These are phyloP conservation scores for Ctenodactylus gundi DNA, from an alignment of 2,113 vertebrate species.

Conservation along the genomic window DNA sequence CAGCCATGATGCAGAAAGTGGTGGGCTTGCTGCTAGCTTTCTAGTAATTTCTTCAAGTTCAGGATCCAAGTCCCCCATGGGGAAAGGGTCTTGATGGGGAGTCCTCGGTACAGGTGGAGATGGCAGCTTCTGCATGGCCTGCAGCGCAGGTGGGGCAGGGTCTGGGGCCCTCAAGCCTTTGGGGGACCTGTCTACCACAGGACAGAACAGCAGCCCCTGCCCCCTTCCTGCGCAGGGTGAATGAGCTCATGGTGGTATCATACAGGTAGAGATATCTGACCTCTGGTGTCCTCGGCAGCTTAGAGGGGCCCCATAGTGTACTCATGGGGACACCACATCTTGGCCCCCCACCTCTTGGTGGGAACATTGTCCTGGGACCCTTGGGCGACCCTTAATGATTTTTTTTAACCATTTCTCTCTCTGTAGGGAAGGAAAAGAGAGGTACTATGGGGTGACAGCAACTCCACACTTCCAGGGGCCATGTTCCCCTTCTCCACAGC, in stretches of 20 bases:
- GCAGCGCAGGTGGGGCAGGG: no score
- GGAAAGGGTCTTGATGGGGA: not conserved
- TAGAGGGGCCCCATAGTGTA: not conserved
- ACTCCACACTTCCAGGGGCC: not conserved
- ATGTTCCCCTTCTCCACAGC: no score
- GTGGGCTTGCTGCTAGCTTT: not conserved
- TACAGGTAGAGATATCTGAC: no score
- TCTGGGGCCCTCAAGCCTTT: not conserved
- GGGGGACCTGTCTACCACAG: not conserved
- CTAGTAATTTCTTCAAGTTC: not conserved
- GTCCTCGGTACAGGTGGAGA: no score
- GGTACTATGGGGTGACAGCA: not conserved
- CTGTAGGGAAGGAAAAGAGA: fast-evolving
- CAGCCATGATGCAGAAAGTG: no score
- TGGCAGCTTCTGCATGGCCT: not conserved
- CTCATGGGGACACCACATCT: not conserved
- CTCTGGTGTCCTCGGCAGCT: not conserved
- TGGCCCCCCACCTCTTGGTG: not conserved
- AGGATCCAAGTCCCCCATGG: not conserved
- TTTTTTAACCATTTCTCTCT: not conserved
- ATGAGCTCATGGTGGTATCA: fast-evolving
- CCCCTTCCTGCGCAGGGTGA: not conserved
- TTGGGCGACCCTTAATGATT: not conserved
- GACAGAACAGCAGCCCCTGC: not conserved
- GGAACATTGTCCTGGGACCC: not conserved